These are phyloP conservation scores for Hippocampus barbouri DNA, from an alignment of 2,113 vertebrate genomes.

Conservation along the genomic window DNA sequence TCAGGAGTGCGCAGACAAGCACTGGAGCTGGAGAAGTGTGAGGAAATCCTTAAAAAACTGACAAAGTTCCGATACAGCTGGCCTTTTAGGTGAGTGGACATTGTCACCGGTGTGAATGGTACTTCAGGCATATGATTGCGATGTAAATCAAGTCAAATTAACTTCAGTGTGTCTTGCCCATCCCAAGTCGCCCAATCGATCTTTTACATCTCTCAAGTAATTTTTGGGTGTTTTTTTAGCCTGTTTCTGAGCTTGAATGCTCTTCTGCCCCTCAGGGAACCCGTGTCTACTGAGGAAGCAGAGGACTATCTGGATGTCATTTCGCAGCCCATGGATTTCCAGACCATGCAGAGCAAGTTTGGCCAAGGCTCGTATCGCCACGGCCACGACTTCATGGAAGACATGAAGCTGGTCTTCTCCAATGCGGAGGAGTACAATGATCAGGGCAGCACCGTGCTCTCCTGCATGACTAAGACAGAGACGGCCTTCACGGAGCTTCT, in stretches of 20 bases:
- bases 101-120: not conserved
- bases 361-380: slow-evolving; percentile 81
- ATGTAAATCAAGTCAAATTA: not conserved
- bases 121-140: not conserved
- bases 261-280: slow-evolving; percentile 76
- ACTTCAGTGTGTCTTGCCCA: not conserved
- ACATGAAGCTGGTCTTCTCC: slow-evolving; percentile 91
- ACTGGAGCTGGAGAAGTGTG: slow-evolving; percentile 87
- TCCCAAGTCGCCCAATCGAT: no score
- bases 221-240: no score
- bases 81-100: slow-evolving; percentile 85
- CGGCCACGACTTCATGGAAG: slow-evolving; percentile 83
- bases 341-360: slow-evolving; percentile 91
- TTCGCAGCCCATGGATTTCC: slow-evolving; percentile 91
- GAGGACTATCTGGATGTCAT: slow-evolving; percentile 93
- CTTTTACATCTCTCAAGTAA: no score
- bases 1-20: slow-evolving; percentile 73
- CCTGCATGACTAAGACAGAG: slow-evolving; percentile 89
- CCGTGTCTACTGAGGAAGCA: slow-evolving; percentile 85
- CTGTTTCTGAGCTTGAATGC: not conserved
- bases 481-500: slow-evolving; percentile 86
- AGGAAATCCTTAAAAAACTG: slow-evolving; percentile 89
- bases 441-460: slow-evolving; percentile 82
- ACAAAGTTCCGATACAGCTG: slow-evolving; percentile 93
- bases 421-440: slow-evolving; percentile 94